These are phyloP conservation scores for Creontiades dilutus DNA, from an alignment of 2,888 invertebrate genomes.

Conservation along the genomic window DNA sequence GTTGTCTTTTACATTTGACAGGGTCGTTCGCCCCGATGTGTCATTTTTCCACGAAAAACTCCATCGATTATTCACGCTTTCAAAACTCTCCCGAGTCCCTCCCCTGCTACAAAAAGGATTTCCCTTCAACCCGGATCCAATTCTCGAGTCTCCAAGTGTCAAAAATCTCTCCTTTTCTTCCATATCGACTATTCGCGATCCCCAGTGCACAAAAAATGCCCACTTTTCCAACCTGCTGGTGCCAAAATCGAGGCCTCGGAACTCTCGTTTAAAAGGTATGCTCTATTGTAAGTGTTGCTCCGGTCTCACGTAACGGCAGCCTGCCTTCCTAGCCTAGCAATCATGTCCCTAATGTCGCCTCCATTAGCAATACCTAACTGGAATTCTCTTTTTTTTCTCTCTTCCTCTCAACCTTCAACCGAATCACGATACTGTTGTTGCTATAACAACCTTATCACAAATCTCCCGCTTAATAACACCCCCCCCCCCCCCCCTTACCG, in stretches of 20 bases:
- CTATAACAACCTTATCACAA: background rate
- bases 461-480: background rate
- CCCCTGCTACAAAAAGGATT: slow-evolving; percentile 29
- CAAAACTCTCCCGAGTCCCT: slow-evolving; percentile 73
- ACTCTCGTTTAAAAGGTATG: slow-evolving; percentile 66
- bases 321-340: slow-evolving; percentile 54
- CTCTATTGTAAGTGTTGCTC: slow-evolving; percentile 59
- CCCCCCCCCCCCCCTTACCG: background rate
- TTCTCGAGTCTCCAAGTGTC: background rate
- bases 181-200: too few species aligned
- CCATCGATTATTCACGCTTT: slow-evolving; percentile 75
- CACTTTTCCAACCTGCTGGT: background rate
- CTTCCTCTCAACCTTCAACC: slow-evolving; percentile 29
- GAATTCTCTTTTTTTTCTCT: slow-evolving; percentile 59
- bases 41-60: slow-evolving; percentile 35
- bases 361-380: slow-evolving; percentile 67
- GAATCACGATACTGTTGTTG: slow-evolving; percentile 21
- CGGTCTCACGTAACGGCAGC: slow-evolving; percentile 61
- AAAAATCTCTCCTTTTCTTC: too few species aligned
- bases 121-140: background rate
- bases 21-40: slow-evolving; percentile 31
- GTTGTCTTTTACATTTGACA: background rate
- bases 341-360: slow-evolving; percentile 69
- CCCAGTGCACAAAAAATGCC: too few species aligned
- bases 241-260: slow-evolving; percentile 64